Evolutionary conservation across 2,113 vertebrate genomes (phyloP), one percentile per base, ranked within the genome.

Genomic region (Chamaetylas fuelleborni): DNA sequence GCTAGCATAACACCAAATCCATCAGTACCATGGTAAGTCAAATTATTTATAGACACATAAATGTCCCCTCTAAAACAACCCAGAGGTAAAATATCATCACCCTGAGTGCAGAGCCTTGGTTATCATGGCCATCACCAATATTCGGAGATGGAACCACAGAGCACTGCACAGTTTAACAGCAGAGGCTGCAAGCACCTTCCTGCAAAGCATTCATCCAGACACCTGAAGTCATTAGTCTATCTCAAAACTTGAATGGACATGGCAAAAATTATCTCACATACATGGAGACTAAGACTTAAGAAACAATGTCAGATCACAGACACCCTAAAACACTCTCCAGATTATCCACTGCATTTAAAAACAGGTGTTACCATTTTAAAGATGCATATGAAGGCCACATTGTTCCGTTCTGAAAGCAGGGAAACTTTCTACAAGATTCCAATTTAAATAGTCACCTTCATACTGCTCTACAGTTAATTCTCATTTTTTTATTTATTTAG

Each of bases 61-160:
- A 19, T 22, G 11, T n/a, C 8, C 81, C 14, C 22, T 79, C 56
- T 50, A 25, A 78, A 81, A 78, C 38, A 70, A 73, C 17, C 8
- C n/a, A 43, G 16, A 81, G 62, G 13, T 36, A 62, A 64, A 91
- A 60, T 26, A 66, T 4, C 11, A 5, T 16, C 48, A 58, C 12
- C 9, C 20, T 0, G 0, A 69, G 54, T 8, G 0, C 48, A n/a
- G 11, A 58, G 60, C 24, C 71, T 57, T 64, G 31, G 51, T 31
- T 43, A 48, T 25, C 26, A 9, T 0, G 0, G 26, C 24, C 25
- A 43, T 14, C 36, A 61, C 10, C 11, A 8, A 19, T 42, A 64
- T 14, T 17, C 36, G 60, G 78, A 31, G 25, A 72, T 24, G 23
- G 57, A 84, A 84, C 20, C 0, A 3, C 51, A 81, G 28, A 90